Conservation (phyloP, 2,797 vertebrate species). For the Sus cebifrons region DNA sequence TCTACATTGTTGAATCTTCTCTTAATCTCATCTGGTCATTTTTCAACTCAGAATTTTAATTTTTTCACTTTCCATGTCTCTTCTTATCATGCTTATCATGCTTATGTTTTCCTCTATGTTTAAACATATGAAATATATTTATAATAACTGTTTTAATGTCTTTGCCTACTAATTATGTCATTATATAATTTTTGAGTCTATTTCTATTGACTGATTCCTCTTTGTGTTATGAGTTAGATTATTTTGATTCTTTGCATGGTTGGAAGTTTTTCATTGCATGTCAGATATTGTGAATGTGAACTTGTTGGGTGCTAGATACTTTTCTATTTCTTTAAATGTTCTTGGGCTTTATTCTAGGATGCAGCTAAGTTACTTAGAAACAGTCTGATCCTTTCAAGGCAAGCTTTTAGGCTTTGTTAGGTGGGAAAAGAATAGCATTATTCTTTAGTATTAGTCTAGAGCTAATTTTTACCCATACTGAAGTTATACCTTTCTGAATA, state of each 20-base stretch:
- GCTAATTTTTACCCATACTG: not conserved
- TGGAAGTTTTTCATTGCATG: not conserved
- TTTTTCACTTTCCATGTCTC: not conserved
- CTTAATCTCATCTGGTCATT: not conserved
- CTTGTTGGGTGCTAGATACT: not conserved
- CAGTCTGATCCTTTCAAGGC: not conserved
- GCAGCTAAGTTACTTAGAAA: slow-evolving; percentile 27
- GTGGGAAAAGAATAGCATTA: not conserved
- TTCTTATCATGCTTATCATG: not conserved
- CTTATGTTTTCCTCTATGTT: not conserved
- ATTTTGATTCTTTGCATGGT: slow-evolving; percentile 22
- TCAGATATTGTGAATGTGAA: not conserved
- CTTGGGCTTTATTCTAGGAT: slow-evolving; percentile 38
- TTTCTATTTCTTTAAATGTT: slow-evolving; percentile 32
- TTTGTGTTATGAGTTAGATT: not conserved
- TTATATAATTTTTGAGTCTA: slow-evolving; percentile 38
- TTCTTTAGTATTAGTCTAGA: not conserved
- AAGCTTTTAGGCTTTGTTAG: slow-evolving; percentile 24
- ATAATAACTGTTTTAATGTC: slow-evolving; percentile 16
- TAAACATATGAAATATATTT: slow-evolving; percentile 27
- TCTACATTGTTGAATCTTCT: not conserved
- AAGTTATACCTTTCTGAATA: not conserved
- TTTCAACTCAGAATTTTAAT: not conserved
- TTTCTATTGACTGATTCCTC: not conserved
- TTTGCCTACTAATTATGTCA: slow-evolving; percentile 19